A percentile compares a stretch with the other conserved stretches of the same genome.
phyloP scores from a whole-genome alignment of 2,888 invertebrate species.

The Caenorhabditis zanzibari region DNA sequence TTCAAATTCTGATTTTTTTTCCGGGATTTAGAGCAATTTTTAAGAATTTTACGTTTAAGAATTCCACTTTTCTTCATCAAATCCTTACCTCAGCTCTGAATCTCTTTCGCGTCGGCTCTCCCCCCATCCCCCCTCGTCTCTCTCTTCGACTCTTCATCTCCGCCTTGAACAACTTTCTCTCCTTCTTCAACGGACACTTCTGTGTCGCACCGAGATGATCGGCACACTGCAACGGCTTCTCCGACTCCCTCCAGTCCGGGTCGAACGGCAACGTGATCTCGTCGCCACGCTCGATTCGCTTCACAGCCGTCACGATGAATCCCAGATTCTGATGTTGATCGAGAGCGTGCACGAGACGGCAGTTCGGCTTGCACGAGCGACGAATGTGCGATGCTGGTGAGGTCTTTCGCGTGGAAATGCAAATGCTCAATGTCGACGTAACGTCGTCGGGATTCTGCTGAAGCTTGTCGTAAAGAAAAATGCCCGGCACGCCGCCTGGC shows the following conservation, averaged over 20 bases:
- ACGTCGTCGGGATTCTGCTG: too few species aligned
- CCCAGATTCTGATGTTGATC: not conserved
- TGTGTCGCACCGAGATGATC: not conserved
- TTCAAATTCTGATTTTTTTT: too few species aligned
- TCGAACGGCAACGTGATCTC: not conserved
- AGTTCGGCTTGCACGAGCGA: not conserved
- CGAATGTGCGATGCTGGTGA: not conserved
- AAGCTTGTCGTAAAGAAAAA: not conserved
- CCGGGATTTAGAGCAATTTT: too few species aligned
- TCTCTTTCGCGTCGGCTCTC: too few species aligned
- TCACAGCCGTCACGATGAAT: not conserved
- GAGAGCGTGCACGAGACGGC: not conserved
- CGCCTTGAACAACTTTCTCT: too few species aligned
- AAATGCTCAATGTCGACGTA: not conserved
- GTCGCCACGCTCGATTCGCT: not conserved
- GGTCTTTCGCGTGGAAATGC: not conserved
- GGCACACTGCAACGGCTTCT: not conserved
- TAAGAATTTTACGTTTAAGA: too few species aligned
- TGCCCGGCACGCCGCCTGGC: not conserved
- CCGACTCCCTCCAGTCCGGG: not conserved
- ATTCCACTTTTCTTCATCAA: too few species aligned
- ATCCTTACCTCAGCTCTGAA: too few species aligned
- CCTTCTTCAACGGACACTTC: too few species aligned
- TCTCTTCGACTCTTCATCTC: too few species aligned
- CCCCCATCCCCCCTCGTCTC: too few species aligned